Evolutionary conservation across 2,797 vertebrate species (phyloP).

Genomic region (Telmatherina bonti): DNA sequence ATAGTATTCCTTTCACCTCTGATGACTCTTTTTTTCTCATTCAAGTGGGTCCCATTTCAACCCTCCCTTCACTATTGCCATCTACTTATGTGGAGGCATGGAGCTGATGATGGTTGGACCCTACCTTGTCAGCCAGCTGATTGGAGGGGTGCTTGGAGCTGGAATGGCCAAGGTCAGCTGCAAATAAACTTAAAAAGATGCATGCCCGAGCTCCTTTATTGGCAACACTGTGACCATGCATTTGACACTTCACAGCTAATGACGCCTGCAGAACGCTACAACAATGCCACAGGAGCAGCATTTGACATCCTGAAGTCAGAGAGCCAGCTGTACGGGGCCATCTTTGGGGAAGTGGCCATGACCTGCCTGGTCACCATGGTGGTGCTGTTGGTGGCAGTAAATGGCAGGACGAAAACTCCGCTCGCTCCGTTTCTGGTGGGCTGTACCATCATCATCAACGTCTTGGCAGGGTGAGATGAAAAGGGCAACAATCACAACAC

Average conservation of each 20-base stretch:
- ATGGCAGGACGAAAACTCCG: conserved; percentile 82
- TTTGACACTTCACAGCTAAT: conserved; percentile 72
- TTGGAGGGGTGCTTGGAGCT: conserved; percentile 89
- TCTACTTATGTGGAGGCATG: conserved; percentile 87
- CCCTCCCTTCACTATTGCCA: conserved; percentile 87
- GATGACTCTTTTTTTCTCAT: conserved; percentile 58
- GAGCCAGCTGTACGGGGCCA: conserved; percentile 63
- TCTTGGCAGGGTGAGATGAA: conserved; percentile 89
- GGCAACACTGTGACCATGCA: neutral
- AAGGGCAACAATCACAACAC: neutral
- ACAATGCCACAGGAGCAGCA: conserved; percentile 82
- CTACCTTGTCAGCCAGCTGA: conserved; percentile 87
- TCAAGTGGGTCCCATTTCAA: conserved; percentile 91
- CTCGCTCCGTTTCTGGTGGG: conserved; percentile 88
- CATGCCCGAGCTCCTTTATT: neutral
- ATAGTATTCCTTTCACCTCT: conserved; percentile 56
- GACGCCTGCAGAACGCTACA: conserved; percentile 72
- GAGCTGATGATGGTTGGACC: conserved; percentile 82
- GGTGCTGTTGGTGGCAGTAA: conserved; percentile 88
- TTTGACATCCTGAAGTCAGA: conserved; percentile 77
- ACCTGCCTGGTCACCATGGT: conserved; percentile 85
- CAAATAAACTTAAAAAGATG: neutral
- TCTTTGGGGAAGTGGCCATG: conserved; percentile 85
- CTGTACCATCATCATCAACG: conserved; percentile 79
- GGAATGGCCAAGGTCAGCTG: conserved; percentile 88